Percentiles rank a stretch among this genome's conserved stretches.
Evolutionary conservation across 2,797 vertebrate genomes (phyloP).

Genomic region (Ctenopoma kingsleyae): DNA sequence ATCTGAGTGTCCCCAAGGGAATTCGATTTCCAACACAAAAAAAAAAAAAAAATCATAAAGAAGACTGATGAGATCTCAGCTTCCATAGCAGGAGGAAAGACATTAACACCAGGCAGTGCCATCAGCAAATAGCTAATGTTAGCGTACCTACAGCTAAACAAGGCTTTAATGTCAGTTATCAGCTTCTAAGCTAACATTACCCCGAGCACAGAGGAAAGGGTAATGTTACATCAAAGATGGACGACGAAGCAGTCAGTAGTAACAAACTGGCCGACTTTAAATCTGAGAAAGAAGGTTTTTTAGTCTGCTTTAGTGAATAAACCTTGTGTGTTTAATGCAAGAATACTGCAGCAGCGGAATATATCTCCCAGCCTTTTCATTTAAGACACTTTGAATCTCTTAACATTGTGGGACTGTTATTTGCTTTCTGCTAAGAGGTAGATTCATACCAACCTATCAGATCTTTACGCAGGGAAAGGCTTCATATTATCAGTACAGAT

Average conservation of each 20-base stretch:
- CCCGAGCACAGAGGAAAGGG: conserved; percentile 16
- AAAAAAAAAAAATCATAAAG: conserved; percentile 61
- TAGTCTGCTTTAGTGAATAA: conserved; percentile 21
- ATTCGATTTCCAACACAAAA: conserved; percentile 63
- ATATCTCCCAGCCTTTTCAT: conserved; percentile 5
- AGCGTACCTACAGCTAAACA: conserved; percentile 56
- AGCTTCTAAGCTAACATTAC: conserved; percentile 31
- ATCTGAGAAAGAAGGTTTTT: not conserved
- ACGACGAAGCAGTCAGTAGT: not conserved
- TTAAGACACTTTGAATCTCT: not conserved
- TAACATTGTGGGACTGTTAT: not conserved
- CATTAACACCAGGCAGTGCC: conserved; percentile 49
- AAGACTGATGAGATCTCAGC: conserved; percentile 63
- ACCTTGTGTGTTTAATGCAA: conserved; percentile 19
- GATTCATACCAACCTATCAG: not conserved
- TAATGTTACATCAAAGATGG: conserved; percentile 30
- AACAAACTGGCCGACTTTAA: not conserved
- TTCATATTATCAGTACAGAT: no score
- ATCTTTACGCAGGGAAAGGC: no score
- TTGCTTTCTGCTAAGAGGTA: not conserved
- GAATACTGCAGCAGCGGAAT: conserved; percentile 2
- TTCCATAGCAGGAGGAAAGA: conserved; percentile 34
- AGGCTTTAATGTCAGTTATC: conserved; percentile 46
- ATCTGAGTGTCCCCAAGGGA: conserved; percentile 42
- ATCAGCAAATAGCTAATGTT: conserved; percentile 51